These are phyloP conservation scores for Drosophila nigrodunni DNA, from an alignment of 1,140 invertebrate genomes.

Conservation along the genomic window DNA sequence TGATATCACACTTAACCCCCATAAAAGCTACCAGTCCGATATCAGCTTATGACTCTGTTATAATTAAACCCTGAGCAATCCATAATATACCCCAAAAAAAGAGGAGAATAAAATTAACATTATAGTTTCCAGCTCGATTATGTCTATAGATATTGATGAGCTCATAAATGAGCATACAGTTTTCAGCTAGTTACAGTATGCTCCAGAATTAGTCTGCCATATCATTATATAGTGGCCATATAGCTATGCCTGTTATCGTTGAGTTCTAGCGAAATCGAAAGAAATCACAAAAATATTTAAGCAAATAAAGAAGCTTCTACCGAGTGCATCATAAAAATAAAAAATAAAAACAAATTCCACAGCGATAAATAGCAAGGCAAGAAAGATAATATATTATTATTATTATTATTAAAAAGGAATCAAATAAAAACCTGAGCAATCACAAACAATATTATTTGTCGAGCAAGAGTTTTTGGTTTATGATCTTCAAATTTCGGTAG, in stretches of 20 bases:
- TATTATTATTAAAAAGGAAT: too few relatives aligned
- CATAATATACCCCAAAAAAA: slow-evolving; percentile 15
- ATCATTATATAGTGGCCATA: slow-evolving; percentile 26
- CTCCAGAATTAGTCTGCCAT: not conserved
- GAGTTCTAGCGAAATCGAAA: slow-evolving; percentile 10
- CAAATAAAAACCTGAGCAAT: not conserved
- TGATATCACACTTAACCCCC: slow-evolving; percentile 46
- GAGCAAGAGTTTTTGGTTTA: slow-evolving; percentile 30
- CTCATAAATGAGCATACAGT: slow-evolving; percentile 25
- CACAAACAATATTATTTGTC: not conserved
- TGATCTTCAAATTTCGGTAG: slow-evolving; percentile 9
- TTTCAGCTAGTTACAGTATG: slow-evolving; percentile 2
- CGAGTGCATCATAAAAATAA: slow-evolving; percentile 41
- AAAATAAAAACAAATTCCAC: not conserved
- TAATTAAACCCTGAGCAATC: slow-evolving; percentile 21
- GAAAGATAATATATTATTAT: slow-evolving; percentile 7
- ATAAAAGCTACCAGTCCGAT: slow-evolving; percentile 76
- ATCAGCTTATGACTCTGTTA: slow-evolving; percentile 62
- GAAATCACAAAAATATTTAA: slow-evolving; percentile 38
- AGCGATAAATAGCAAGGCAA: slow-evolving; percentile 7
- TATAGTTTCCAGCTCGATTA: not conserved
- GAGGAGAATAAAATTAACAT: slow-evolving; percentile 10
- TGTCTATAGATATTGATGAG: slow-evolving; percentile 8
- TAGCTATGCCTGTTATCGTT: slow-evolving; percentile 12
- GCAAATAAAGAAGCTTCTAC: slow-evolving; percentile 55